Percentiles rank a stretch among this genome's conserved stretches.
Evolutionary conservation across 1,140 invertebrate genomes (phyloP).

Genomic region (Reticulitermes speratus): DNA sequence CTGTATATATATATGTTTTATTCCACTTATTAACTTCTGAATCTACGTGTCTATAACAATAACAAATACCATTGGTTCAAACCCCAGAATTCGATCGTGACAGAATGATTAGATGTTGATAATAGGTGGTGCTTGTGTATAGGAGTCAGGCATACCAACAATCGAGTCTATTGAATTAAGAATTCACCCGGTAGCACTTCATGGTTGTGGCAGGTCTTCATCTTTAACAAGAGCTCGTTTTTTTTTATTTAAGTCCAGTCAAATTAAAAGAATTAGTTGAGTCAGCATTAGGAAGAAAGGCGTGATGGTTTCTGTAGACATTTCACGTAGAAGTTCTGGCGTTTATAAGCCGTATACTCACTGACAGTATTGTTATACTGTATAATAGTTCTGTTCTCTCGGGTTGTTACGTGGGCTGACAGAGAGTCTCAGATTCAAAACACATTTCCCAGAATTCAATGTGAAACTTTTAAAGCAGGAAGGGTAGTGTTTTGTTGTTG

Average conservation of each 20-base stretch:
- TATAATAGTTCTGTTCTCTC: too few species aligned
- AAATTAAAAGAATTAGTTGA: constrained; percentile 13
- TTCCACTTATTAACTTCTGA: neutral
- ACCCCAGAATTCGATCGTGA: neutral
- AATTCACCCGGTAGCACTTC: neutral
- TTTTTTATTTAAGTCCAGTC: neutral
- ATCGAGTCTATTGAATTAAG: constrained; percentile 2
- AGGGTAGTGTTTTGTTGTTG: neutral
- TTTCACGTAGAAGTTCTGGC: neutral
- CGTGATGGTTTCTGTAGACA: neutral
- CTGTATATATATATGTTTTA: neutral
- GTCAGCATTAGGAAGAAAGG: neutral
- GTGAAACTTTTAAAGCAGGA: neutral
- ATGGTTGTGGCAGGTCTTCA: neutral
- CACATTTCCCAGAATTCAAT: neutral
- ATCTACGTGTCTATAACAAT: neutral
- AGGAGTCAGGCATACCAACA: neutral
- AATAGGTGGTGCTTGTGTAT: neutral
- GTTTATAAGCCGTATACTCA: neutral
- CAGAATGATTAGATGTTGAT: constrained; percentile 15
- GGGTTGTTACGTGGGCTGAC: neutral
- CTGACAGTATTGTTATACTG: neutral
- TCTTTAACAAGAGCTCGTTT: neutral
- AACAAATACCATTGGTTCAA: constrained; percentile 13
- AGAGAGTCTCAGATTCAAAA: neutral